A percentile compares a stretch with the other conserved stretches of the same genome.
phyloP scores from a whole-genome alignment of 1,140 invertebrate genomes.

The Argopecten irradians region DNA sequence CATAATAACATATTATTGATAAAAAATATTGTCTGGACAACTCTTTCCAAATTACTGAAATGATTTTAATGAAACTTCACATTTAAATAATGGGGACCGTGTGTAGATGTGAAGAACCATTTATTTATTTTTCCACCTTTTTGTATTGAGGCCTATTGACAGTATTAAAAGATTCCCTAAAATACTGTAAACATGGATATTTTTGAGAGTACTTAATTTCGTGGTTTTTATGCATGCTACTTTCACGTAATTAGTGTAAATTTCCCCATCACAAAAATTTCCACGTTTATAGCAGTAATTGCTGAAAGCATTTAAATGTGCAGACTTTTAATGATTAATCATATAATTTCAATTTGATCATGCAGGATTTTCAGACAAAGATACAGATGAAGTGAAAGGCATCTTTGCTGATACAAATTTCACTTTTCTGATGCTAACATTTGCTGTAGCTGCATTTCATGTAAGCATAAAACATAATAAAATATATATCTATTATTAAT shows the following conservation, averaged over 20 bases:
- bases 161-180: too few relatives aligned
- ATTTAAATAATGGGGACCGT: too few relatives aligned
- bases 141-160: too few relatives aligned
- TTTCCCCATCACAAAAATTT: not conserved
- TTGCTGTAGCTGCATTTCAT: conserved; percentile 94
- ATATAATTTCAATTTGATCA: not conserved
- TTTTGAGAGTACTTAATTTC: too few relatives aligned
- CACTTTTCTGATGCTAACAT: conserved; percentile 93
- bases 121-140: too few relatives aligned
- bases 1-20: not conserved
- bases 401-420: conserved; percentile 98
- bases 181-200: too few relatives aligned
- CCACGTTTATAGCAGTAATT: not conserved
- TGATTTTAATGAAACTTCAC: too few relatives aligned
- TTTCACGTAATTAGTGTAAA: too few relatives aligned
- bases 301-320: not conserved
- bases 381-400: conserved; percentile 97
- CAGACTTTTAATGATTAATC: not conserved
- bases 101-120: too few relatives aligned
- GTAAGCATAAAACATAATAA: conserved; percentile 82
- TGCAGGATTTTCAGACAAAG: conserved; percentile 92
- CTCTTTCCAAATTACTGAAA: too few relatives aligned
- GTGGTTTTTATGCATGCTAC: not conserved
- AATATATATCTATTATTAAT: not conserved
- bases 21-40: too few relatives aligned